A percentile compares a stretch with the other conserved stretches of the same genome.
These are phyloP conservation scores for Corythornis cristatus DNA, from an alignment of 2,113 vertebrate species.

Conservation along the genomic window DNA sequence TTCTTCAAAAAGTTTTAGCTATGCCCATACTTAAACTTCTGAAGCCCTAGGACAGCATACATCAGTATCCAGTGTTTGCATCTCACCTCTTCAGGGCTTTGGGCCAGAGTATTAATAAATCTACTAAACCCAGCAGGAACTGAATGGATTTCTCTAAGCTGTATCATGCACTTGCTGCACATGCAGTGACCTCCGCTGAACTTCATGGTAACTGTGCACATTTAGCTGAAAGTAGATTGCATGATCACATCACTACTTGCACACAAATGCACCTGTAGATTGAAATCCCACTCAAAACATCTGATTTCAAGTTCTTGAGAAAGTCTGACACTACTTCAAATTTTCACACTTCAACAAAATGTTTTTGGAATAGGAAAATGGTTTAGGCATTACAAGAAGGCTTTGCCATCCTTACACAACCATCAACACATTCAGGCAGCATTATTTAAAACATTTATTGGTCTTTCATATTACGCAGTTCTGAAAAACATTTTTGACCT, in stretches of 20 bases:
- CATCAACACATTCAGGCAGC: not conserved
- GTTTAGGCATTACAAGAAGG: not conserved
- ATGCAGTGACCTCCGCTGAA: not conserved
- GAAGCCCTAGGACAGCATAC: not conserved
- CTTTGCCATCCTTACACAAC: not conserved
- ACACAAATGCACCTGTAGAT: not conserved
- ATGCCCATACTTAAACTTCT: not conserved
- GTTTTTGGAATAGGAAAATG: not conserved
- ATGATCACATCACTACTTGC: not conserved
- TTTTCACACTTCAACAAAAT: not conserved
- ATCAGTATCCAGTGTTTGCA: not conserved
- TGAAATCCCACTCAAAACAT: not conserved
- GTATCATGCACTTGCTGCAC: not conserved
- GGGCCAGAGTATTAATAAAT: not conserved
- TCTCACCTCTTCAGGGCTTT: not conserved
- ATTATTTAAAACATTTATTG: constrained; percentile 42
- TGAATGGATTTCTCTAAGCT: not conserved
- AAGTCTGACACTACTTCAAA: not conserved
- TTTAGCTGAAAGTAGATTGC: not conserved
- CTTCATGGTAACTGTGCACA: fast-evolving
- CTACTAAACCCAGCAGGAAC: not conserved
- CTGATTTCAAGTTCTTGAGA: not conserved
- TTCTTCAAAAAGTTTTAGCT: not conserved
- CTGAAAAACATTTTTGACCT: not conserved
- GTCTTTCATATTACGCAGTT: not conserved